Percentiles rank a stretch among this genome's conserved stretches.
Conservation (phyloP, 1,140 invertebrate genomes). For the Bemisia tabaci region DNA sequence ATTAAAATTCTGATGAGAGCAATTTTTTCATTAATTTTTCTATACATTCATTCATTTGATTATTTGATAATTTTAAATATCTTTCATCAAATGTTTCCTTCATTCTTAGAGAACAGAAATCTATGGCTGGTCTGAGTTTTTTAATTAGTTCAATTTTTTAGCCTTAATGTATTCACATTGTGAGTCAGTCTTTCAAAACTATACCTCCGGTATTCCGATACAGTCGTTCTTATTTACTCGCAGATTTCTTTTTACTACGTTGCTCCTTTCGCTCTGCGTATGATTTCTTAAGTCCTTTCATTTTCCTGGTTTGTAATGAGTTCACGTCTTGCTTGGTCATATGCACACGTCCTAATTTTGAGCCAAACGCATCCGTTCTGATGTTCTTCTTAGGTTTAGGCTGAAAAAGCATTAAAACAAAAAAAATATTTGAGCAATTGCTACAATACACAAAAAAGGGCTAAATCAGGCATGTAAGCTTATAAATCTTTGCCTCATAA, state of each 20-base stretch:
- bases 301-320: conserved; percentile 80
- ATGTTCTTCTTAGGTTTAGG: conserved; percentile 84
- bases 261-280: conserved; percentile 47
- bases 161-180: too few relatives aligned
- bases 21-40: too few relatives aligned
- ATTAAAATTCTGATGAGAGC: too few relatives aligned
- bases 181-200: too few relatives aligned
- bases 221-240: conserved; percentile 4
- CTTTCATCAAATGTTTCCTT: too few relatives aligned
- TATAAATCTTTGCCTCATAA: too few relatives aligned
- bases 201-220: too few relatives aligned
- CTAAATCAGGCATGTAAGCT: not conserved
- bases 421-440: not conserved
- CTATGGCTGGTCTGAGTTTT: too few relatives aligned
- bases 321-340: conserved; percentile 77
- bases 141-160: too few relatives aligned
- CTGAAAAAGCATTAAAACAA: conserved; percentile 31
- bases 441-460: conserved; percentile 4
- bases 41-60: too few relatives aligned
- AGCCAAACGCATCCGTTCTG: conserved; percentile 69
- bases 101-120: too few relatives aligned
- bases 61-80: too few relatives aligned
- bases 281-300: conserved; percentile 79
- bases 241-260: conserved; percentile 22
- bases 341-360: conserved; percentile 81